Conservation (phyloP, 1,140 invertebrate species). For the Macrosteles quadrilineatus region DNA sequence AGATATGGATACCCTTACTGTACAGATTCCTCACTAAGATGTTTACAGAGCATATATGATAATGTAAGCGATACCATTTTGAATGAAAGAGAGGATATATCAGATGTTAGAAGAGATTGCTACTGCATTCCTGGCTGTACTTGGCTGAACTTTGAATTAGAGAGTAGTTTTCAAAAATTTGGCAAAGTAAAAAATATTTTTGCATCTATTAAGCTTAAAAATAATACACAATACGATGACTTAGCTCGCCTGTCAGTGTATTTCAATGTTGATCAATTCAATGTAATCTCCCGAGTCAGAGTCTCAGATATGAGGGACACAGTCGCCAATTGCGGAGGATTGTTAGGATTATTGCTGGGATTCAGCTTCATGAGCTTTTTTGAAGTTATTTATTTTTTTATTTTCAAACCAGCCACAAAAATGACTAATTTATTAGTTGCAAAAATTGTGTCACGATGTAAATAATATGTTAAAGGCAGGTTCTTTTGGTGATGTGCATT, state of each 20-base stretch:
- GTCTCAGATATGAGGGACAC: neutral
- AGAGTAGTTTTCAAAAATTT: no score
- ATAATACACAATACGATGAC: neutral
- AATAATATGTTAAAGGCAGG: no score
- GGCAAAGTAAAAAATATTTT: no score
- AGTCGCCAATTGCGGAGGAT: neutral
- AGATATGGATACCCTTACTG: neutral
- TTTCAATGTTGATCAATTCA: neutral
- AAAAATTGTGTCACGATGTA: no score
- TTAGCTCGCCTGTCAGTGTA: neutral
- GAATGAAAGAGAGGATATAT: no score
- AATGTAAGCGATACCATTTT: no score
- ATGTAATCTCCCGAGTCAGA: neutral
- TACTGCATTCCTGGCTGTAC: no score
- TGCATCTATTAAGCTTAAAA: neutral
- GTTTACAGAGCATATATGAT: neutral
- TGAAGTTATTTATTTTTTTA: neutral
- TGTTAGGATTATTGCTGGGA: neutral
- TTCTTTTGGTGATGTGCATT: no score
- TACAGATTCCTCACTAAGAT: neutral
- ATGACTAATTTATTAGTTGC: no score
- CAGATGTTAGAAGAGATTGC: no score
- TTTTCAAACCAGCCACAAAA: neutral
- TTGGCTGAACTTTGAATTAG: no score
- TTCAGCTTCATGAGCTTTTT: neutral